Evolutionary conservation across 2,113 vertebrate species (phyloP).

Genomic region (Herpailurus yagouaroundi): DNA sequence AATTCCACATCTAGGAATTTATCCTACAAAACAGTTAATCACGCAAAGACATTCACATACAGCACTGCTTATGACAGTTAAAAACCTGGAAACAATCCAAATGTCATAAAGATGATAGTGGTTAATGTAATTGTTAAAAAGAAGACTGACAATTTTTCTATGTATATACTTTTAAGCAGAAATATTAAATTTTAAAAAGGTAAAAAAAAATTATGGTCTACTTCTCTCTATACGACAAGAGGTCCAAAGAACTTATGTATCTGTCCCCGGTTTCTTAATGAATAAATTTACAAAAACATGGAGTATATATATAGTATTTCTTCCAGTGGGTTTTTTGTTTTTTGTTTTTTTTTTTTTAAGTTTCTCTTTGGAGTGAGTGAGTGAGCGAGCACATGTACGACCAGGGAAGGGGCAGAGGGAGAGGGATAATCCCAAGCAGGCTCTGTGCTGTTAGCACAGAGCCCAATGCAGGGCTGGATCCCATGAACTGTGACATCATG

Average conservation of each 20-base stretch:
- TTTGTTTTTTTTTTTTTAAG: too few relatives aligned
- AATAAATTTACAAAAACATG: not conserved
- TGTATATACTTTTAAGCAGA: not conserved
- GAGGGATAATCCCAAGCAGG: too few relatives aligned
- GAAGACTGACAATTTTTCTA: not conserved
- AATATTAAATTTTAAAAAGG: not conserved
- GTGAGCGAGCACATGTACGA: too few relatives aligned
- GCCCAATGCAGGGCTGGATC: too few relatives aligned
- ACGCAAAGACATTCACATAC: not conserved
- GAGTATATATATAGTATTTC: not conserved
- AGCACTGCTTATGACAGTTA: not conserved
- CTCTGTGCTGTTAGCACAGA: too few relatives aligned
- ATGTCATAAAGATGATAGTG: not conserved
- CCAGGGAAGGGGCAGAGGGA: too few relatives aligned
- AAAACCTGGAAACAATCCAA: not conserved
- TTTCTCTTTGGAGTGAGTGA: too few relatives aligned
- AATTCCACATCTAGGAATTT: not conserved
- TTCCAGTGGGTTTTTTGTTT: not conserved
- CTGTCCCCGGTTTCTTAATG: not conserved
- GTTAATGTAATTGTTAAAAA: conserved; percentile 28
- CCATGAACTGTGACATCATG: too few relatives aligned
- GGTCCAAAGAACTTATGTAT: not conserved
- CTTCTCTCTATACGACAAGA: not conserved
- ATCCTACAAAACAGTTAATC: not conserved
- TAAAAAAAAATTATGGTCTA: not conserved